Conservation (phyloP, 1,140 invertebrate species). For the Atopsyche davidsoni region DNA sequence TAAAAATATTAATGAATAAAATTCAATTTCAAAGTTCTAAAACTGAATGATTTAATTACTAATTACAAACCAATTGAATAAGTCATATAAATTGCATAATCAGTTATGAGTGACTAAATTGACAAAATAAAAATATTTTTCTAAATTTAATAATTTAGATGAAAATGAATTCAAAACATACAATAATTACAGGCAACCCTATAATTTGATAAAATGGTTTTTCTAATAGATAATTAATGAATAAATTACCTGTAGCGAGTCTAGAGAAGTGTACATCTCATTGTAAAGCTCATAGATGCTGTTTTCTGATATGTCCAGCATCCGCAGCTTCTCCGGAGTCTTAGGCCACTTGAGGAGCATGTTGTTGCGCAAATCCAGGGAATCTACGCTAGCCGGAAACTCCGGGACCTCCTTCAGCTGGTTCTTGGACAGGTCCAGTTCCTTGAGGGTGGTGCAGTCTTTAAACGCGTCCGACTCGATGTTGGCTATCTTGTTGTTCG, state of each 20-base stretch:
- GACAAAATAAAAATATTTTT: too few species aligned
- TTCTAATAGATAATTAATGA: not conserved
- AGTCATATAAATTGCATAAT: too few species aligned
- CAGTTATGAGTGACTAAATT: too few species aligned
- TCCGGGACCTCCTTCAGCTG: conserved; percentile 40
- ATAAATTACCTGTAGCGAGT: not conserved
- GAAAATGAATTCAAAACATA: too few species aligned
- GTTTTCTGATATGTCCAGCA: conserved; percentile 44
- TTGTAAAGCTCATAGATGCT: conserved; percentile 37
- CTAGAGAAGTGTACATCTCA: conserved; percentile 28
- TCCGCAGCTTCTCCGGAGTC: conserved; percentile 39
- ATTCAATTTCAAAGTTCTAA: conserved; percentile 3
- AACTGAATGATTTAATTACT: not conserved
- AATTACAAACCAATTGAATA: conserved; percentile 1
- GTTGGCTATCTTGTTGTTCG: conserved; percentile 43
- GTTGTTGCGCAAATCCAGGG: conserved; percentile 39
- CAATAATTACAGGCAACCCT: too few species aligned
- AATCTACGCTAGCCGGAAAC: conserved; percentile 36
- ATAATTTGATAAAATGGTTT: not conserved
- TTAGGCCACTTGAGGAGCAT: conserved; percentile 40
- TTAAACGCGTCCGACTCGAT: conserved; percentile 39
- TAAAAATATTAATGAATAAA: too few species aligned
- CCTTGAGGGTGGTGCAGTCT: conserved; percentile 35
- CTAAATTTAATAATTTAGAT: too few species aligned
- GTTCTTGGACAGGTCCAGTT: conserved; percentile 44